phyloP scores from a whole-genome alignment of 2,113 vertebrate genomes.

The Bagarius yarrelli region DNA sequence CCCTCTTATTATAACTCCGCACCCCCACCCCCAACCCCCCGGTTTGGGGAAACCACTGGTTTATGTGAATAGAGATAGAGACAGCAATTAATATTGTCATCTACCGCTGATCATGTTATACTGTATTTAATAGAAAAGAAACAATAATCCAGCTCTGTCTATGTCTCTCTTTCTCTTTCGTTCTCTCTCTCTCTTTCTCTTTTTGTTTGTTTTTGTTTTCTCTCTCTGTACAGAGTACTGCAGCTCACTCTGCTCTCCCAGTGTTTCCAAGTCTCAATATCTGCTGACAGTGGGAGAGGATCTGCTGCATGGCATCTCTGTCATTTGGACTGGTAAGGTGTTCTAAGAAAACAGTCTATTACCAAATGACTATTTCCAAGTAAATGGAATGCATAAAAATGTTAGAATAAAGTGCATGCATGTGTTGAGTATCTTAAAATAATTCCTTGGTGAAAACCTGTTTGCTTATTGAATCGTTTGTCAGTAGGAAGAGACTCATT shows the following conservation, averaged over 20 bases:
- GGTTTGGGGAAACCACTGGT: too few species aligned
- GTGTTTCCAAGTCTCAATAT: conserved; percentile 78
- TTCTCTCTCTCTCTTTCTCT: conserved; percentile 4
- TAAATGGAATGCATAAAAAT: neutral
- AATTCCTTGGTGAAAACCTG: neutral
- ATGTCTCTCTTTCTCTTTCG: conserved; percentile 8
- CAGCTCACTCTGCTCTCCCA: conserved; percentile 79
- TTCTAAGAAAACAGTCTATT: neutral
- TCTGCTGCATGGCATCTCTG: conserved; percentile 73
- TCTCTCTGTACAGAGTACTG: conserved; percentile 73
- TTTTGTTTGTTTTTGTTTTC: neutral
- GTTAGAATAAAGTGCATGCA: neutral
- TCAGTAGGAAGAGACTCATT: neutral
- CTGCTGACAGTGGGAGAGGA: conserved; percentile 78
- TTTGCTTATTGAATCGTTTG: neutral
- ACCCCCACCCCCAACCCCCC: too few species aligned
- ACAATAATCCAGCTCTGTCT: neutral
- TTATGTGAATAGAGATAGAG: neutral
- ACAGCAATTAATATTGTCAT: neutral
- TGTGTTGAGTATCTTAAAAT: neutral
- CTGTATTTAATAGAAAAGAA: neutral
- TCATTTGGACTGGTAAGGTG: conserved; percentile 84
- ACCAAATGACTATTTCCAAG: neutral
- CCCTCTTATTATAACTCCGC: too few species aligned
- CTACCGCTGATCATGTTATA: neutral